Conservation (phyloP, 2,797 vertebrate species). For the Apodemus agrarius region DNA sequence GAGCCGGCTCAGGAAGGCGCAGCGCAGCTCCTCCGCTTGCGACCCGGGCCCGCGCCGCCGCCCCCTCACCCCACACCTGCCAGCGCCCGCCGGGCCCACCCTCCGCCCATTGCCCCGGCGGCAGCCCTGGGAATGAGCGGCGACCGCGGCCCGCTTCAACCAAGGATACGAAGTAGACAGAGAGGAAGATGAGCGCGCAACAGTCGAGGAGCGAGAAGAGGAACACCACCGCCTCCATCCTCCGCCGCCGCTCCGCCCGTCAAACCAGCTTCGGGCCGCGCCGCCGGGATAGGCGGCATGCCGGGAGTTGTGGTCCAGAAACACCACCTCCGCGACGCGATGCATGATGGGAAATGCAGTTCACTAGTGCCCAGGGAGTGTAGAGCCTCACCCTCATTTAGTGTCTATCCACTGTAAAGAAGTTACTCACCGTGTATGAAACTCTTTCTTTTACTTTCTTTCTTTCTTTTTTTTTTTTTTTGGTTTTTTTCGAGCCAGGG, state of each 20-base stretch:
- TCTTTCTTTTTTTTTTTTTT: too few relatives aligned
- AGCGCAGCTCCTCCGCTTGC: not conserved
- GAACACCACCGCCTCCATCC: constrained; percentile 96
- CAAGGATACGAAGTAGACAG: constrained; percentile 98
- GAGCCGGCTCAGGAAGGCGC: not conserved
- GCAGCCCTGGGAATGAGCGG: not conserved
- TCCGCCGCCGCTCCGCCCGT: constrained; percentile 3
- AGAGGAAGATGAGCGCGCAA: constrained; percentile 96
- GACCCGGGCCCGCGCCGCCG: not conserved
- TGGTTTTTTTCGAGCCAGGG: too few relatives aligned
- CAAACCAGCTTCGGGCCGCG: not conserved
- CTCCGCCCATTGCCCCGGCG: not conserved
- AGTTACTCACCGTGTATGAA: not conserved
- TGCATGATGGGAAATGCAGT: constrained; percentile 46
- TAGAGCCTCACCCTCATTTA: not conserved
- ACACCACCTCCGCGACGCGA: not conserved
- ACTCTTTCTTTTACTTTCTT: not conserved
- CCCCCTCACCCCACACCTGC: not conserved
- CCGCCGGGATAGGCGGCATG: not conserved
- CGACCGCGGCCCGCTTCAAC: not conserved
- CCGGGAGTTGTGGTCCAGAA: constrained; percentile 81
- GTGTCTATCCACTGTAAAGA: not conserved
- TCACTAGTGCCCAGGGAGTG: not conserved
- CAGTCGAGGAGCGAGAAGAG: constrained; percentile 96
- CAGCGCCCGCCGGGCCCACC: not conserved